Conservation (phyloP, 2,888 invertebrate genomes). For the Apotomis betuletana region DNA sequence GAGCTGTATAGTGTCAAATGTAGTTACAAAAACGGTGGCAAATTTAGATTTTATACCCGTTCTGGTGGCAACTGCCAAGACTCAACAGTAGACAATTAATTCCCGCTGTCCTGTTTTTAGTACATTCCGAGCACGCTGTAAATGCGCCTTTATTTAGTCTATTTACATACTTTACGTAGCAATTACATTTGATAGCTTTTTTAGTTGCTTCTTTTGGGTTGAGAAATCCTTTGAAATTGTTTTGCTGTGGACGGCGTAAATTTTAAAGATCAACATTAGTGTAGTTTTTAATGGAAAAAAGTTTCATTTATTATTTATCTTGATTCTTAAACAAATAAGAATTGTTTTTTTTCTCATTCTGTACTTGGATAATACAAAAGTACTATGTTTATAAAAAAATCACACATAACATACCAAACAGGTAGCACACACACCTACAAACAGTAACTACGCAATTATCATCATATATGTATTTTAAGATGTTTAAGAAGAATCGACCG, state of each 20-base stretch:
- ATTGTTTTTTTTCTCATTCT: no score
- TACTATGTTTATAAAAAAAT: no score
- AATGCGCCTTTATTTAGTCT: slow-evolving; percentile 18
- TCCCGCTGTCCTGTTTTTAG: slow-evolving; percentile 24
- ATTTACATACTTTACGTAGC: slow-evolving; percentile 28
- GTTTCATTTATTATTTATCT: no score
- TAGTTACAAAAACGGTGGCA: neutral
- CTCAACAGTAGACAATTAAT: slow-evolving; percentile 17
- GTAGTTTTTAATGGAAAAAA: neutral
- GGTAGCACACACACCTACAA: no score
- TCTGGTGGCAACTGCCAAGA: slow-evolving; percentile 20
- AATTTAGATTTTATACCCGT: neutral
- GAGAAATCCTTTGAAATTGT: neutral
- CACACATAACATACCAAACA: no score
- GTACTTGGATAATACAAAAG: no score
- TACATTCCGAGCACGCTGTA: slow-evolving; percentile 24
- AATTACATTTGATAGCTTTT: slow-evolving; percentile 25
- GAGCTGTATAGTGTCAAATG: no score
- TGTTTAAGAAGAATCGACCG: no score
- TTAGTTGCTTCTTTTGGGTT: slow-evolving; percentile 1
- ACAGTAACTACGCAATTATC: no score
- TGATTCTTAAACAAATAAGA: no score
- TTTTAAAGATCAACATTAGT: neutral
- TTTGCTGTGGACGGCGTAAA: neutral
- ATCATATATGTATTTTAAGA: no score